Evolutionary conservation across 2,113 vertebrate species (phyloP).

Genomic region (Sorex araneus): DNA sequence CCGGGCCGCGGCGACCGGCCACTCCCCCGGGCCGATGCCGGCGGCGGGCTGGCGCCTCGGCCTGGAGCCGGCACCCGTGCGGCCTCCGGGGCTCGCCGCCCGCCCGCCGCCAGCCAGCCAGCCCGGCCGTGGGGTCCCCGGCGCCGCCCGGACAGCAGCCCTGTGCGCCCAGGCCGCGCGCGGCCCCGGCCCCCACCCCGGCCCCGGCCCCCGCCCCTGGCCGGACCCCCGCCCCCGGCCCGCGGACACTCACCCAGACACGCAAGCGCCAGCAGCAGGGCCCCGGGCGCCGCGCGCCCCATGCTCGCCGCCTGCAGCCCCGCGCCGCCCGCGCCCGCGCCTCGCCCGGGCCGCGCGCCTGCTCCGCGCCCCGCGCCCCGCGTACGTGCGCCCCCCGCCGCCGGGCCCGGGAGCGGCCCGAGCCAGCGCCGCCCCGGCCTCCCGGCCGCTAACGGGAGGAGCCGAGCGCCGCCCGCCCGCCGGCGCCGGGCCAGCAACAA

Average conservation of each 20-base stretch:
- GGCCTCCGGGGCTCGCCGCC: constrained; percentile 73
- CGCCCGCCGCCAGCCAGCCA: too few species aligned
- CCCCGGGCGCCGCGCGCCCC: constrained; percentile 84
- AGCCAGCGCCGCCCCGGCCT: constrained; percentile 67
- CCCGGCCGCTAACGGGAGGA: constrained; percentile 76
- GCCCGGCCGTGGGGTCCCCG: background rate
- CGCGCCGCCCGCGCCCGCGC: constrained; percentile 74
- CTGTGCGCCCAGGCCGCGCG: too few species aligned
- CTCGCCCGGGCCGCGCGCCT: constrained; percentile 83
- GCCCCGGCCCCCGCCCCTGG: too few species aligned
- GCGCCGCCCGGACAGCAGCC: too few species aligned
- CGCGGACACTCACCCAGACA: constrained; percentile 82
- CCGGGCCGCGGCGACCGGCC: constrained; percentile 14
- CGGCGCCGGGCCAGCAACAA: constrained; percentile 87
- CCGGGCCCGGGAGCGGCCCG: constrained; percentile 54
- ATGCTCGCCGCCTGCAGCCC: constrained; percentile 81
- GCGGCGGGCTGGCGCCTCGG: background rate
- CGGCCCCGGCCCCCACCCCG: too few species aligned
- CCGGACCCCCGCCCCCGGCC: background rate
- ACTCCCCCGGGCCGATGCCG: constrained; percentile 67
- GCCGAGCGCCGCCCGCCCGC: constrained; percentile 70
- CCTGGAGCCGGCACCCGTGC: constrained; percentile 25
- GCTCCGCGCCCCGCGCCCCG: constrained; percentile 69
- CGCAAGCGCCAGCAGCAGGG: constrained; percentile 79
- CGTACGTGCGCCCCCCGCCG: constrained; percentile 69